These are phyloP conservation scores for Caenorhabditis briggsae DNA, from an alignment of 1,140 invertebrate species.

Conservation along the genomic window DNA sequence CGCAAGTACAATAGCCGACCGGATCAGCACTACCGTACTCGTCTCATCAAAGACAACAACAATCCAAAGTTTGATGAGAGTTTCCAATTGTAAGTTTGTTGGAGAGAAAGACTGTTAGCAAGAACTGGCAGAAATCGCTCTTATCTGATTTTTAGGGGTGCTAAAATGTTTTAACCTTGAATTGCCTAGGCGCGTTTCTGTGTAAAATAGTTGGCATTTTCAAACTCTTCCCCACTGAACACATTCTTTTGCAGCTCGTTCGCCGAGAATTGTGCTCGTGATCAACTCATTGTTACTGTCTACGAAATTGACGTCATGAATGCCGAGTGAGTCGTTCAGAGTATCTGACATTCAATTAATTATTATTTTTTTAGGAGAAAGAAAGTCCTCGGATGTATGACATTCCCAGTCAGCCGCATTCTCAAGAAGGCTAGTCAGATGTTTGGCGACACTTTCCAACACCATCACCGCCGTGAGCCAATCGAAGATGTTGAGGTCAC, in stretches of 20 bases:
- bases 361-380: neutral
- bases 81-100: constrained; percentile 19
- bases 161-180: neutral
- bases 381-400: constrained; percentile 56
- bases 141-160: constrained; percentile 30
- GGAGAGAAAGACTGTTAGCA: neutral
- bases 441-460: neutral
- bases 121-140: neutral
- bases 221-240: neutral
- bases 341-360: neutral
- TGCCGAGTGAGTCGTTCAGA: neutral
- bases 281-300: neutral
- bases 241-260: constrained; percentile 6
- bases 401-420: constrained; percentile 50
- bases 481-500: constrained; percentile 44
- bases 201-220: no score
- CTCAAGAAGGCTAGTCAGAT: constrained; percentile 36
- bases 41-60: neutral
- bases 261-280: constrained; percentile 26
- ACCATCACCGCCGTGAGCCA: neutral
- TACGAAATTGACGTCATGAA: constrained; percentile 8
- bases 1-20: neutral
- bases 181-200: no score
- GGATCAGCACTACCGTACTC: constrained; percentile 15
- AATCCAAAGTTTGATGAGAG: constrained; percentile 27